These are phyloP conservation scores for Zosterops lateralis DNA, from an alignment of 2,113 vertebrate species.

Conservation along the genomic window DNA sequence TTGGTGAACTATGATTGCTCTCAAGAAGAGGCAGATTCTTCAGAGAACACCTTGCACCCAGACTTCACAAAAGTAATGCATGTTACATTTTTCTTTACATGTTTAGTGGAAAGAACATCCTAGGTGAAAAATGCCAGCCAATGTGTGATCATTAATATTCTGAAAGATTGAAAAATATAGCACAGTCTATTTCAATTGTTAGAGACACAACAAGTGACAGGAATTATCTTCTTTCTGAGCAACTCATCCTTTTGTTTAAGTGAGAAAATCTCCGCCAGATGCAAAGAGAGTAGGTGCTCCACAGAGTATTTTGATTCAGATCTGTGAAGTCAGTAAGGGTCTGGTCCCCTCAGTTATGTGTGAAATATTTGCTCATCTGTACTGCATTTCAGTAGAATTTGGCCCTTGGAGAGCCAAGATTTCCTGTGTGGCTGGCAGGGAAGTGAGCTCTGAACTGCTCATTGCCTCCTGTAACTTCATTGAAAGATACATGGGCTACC, in stretches of 20 bases:
- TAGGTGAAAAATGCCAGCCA: not conserved
- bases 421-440: not conserved
- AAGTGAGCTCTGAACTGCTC: not conserved
- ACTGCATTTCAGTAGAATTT: not conserved
- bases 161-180: not conserved
- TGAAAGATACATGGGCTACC: not conserved
- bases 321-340: not conserved
- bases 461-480: not conserved
- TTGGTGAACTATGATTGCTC: constrained; percentile 72
- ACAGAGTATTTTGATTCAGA: not conserved
- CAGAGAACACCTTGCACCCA: constrained; percentile 86
- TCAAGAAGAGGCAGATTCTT: constrained; percentile 81
- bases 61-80: constrained; percentile 89
- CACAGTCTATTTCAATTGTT: not conserved
- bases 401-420: not conserved
- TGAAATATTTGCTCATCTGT: not conserved
- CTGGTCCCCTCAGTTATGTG: not conserved
- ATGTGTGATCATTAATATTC: not conserved
- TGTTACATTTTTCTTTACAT: not conserved
- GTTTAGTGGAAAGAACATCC: not conserved
- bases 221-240: not conserved
- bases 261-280: not conserved
- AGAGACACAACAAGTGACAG: not conserved
- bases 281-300: not conserved
- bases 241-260: not conserved